Base-by-base conservation (phyloP, 2,888 invertebrate genomes). In the Mesopsocus fuscifrons region DNA sequence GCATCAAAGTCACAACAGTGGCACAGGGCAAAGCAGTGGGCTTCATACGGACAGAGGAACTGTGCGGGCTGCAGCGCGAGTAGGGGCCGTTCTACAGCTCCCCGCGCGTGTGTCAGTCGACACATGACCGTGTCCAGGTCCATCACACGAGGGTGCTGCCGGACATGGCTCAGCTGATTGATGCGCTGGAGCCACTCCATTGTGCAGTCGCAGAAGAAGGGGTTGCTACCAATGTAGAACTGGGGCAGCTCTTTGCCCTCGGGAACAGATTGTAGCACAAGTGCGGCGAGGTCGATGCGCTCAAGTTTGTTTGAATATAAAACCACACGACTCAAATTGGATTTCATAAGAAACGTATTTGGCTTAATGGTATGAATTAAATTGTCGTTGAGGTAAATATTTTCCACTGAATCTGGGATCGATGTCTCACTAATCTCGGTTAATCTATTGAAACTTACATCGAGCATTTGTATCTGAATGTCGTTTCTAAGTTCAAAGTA, bases 1-100 rank as follows among this genome's bases (percentile, higher is more conserved):
- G 82, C 82, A 61, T 83, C 83, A 66, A 80, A 87, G 59, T 84
- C 83, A 65, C 87, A 88, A 64, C 87, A 88, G 62, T 83, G 81
- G 61, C 88, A 87, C 48, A 82, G 63, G 44, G 82, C 74, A 62
- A 83, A 84, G 65, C 87, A 87, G 60, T 83, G 81, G 48, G 77
- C 73, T 55, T 77, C 74, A 63, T 84, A 84, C 51, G 74, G 73
- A 60, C 84, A 85, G 51, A 85, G 67, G 63, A 84, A 83, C 62
- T 83, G 77, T 48, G 77, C 74, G 42, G 78, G 68, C 55, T 73
- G 73, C 49, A 79, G 65, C 59, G 75, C 75, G 35, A 77, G 64
- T 49, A 80, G 60, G 22, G 76, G 72, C 34, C 62, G 53, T 20
- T 59, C 52, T 34, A 53, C 54, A 54, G 65, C 61, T 52, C 71